These are phyloP conservation scores for Drosophila lowei DNA, from an alignment of 1,140 invertebrate genomes.

Conservation along the genomic window DNA sequence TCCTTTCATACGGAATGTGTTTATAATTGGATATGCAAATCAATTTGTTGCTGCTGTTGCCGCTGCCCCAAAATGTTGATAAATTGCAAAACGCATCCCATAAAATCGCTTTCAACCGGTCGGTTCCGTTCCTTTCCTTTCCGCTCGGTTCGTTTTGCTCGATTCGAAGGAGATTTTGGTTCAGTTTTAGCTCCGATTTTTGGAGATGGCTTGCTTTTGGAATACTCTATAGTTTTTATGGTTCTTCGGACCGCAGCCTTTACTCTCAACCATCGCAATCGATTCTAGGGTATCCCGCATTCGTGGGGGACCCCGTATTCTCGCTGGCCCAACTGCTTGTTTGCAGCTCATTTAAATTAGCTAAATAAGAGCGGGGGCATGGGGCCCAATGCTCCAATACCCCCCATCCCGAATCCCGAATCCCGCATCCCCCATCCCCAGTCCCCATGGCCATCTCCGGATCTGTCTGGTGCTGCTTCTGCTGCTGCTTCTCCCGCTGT, in stretches of 20 bases:
- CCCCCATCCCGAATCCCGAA: background rate
- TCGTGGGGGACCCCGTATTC: background rate
- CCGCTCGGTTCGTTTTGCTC: too few relatives aligned
- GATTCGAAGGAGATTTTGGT: too few relatives aligned
- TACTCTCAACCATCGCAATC: too few relatives aligned
- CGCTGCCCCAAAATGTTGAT: constrained; percentile 49
- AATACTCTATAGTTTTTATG: constrained; percentile 11
- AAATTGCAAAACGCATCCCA: constrained; percentile 56
- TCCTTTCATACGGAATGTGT: constrained; percentile 64
- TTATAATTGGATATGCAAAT: constrained; percentile 82
- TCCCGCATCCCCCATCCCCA: constrained; percentile 2
- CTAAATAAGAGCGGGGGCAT: constrained; percentile 47
- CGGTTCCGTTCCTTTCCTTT: background rate
- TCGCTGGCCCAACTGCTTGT: constrained; percentile 27
- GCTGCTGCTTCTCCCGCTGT: constrained; percentile 37
- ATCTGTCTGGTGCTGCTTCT: background rate
- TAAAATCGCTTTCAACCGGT: constrained; percentile 23
- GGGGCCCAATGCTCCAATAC: background rate
- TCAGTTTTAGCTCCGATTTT: background rate
- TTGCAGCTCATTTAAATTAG: constrained; percentile 74
- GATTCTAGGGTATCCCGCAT: background rate
- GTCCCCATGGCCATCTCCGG: background rate
- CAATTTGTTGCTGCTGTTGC: constrained; percentile 54
- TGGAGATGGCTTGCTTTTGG: background rate
- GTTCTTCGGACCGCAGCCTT: too few relatives aligned